Evolutionary conservation across 2,888 invertebrate genomes (phyloP).

Genomic region (Amblyjoppa proteus): DNA sequence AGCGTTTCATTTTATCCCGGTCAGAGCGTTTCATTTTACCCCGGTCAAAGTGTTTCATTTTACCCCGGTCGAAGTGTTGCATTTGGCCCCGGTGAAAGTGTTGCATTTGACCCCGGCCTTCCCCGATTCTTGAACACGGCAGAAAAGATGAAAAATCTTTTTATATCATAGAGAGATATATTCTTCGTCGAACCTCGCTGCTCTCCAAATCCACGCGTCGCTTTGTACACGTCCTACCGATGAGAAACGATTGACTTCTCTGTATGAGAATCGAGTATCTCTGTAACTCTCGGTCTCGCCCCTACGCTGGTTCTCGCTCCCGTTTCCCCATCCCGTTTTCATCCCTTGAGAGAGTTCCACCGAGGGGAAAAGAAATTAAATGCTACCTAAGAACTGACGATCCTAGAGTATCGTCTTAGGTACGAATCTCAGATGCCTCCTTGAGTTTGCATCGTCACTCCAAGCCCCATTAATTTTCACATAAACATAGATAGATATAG

Average conservation of each 20-base stretch:
- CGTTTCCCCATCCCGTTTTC: not conserved
- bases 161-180: not conserved
- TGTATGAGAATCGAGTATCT: conserved; percentile 31
- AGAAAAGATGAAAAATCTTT: no score
- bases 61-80: not conserved
- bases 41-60: no score
- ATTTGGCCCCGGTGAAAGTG: no score
- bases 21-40: no score
- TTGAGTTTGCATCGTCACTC: conserved; percentile 23
- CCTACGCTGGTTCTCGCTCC: conserved; percentile 2
- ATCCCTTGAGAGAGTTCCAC: conserved; percentile 9
- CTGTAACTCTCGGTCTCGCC: not conserved
- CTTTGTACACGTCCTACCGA: not conserved
- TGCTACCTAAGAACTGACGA: not conserved
- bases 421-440: not conserved
- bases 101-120: no score
- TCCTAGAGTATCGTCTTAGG: conserved; percentile 7
- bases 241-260: conserved; percentile 6
- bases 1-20: no score
- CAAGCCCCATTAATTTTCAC: not conserved
- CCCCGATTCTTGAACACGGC: no score
- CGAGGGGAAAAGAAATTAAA: not conserved
- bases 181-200: not conserved
- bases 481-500: not conserved
- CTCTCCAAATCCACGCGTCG: not conserved